Percentiles rank a stretch among this genome's conserved stretches.
Conservation (phyloP, 2,888 invertebrate genomes). For the Polia nebulosa region DNA sequence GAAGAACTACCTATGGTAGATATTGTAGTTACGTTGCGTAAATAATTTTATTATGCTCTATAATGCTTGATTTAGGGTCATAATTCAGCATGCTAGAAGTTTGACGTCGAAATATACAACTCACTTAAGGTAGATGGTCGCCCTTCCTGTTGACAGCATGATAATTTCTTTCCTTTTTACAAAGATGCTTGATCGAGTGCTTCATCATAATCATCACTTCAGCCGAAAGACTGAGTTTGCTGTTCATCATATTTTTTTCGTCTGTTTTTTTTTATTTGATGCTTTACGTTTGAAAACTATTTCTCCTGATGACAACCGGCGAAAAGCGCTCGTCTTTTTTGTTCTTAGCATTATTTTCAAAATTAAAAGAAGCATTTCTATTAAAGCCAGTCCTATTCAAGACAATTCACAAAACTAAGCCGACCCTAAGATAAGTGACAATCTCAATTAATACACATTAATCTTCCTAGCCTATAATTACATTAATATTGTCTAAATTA, state of each 20-base stretch:
- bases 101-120: background rate
- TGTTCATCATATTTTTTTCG: too few relatives aligned
- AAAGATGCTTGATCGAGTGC: background rate
- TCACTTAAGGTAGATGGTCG: background rate
- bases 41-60: background rate
- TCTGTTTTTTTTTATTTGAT: too few relatives aligned
- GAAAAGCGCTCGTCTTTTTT: background rate
- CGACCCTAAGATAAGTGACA: slow-evolving; percentile 62
- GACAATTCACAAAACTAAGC: slow-evolving; percentile 62
- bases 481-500: slow-evolving; percentile 88
- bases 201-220: too few relatives aligned
- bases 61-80: background rate
- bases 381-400: slow-evolving; percentile 44
- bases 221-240: too few relatives aligned
- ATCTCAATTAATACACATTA: slow-evolving; percentile 67
- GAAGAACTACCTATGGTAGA: too few relatives aligned
- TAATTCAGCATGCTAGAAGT: background rate
- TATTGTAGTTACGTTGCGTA: background rate
- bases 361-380: background rate
- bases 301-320: too few relatives aligned
- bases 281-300: too few relatives aligned
- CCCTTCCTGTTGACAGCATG: background rate
- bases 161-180: background rate
- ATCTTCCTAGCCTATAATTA: slow-evolving; percentile 75
- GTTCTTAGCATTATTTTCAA: too few relatives aligned